Conservation (phyloP, 1,140 invertebrate genomes). For the Papilio dardanus region DNA sequence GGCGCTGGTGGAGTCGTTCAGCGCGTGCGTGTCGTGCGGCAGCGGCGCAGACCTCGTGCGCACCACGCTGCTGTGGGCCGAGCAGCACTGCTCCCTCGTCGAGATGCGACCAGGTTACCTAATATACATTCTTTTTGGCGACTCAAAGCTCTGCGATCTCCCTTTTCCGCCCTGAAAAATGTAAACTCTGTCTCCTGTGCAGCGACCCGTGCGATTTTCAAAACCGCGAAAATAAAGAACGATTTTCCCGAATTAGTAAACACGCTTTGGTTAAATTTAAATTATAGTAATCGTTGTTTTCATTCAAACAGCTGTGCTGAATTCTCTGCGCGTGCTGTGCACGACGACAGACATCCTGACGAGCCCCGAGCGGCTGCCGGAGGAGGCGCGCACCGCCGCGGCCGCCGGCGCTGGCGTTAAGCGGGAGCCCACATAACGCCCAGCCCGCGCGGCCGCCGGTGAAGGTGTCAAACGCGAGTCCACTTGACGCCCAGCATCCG, state of each 20-base stretch:
- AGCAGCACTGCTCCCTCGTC: constrained; percentile 97
- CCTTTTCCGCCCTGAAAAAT: no score
- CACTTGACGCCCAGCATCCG: no score
- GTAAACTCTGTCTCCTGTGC: no score
- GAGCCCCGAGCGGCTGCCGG: constrained; percentile 92
- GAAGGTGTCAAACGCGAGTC: constrained; percentile 73
- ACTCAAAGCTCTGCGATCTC: no score
- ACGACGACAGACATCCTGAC: constrained; percentile 96
- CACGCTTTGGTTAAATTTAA: not conserved
- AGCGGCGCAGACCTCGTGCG: constrained; percentile 96
- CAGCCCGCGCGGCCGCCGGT: constrained; percentile 62
- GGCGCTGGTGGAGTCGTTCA: constrained; percentile 92
- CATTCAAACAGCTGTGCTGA: constrained; percentile 91
- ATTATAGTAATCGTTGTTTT: not conserved
- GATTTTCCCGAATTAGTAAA: no score
- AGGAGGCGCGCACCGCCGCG: constrained; percentile 89
- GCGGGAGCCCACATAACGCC: constrained; percentile 61
- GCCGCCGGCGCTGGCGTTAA: constrained; percentile 68
- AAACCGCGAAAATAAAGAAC: no score
- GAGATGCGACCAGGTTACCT: constrained; percentile 97
- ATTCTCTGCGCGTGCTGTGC: constrained; percentile 94
- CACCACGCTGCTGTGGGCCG: constrained; percentile 96
- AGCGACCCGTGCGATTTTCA: no score
- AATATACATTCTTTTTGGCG: no score
- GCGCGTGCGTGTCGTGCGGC: constrained; percentile 94